These are phyloP conservation scores for Himalopsyche phryganea DNA, from an alignment of 1,140 invertebrate species.

Conservation along the genomic window DNA sequence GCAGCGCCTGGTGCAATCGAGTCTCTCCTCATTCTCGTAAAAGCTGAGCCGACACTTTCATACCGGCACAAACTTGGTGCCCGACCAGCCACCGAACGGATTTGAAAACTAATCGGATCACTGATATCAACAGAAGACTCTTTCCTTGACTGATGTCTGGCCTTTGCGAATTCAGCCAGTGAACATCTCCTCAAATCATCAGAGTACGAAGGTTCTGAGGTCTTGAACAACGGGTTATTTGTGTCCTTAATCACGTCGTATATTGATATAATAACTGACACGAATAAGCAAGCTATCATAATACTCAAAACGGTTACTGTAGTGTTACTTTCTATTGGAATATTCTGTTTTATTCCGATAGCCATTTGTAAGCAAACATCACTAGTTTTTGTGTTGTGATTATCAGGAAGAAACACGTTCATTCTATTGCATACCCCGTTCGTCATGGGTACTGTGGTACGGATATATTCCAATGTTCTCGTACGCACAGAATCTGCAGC, in stretches of 20 bases:
- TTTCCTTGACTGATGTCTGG: slow-evolving; percentile 26
- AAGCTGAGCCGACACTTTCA: slow-evolving; percentile 24
- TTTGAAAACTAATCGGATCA: background rate
- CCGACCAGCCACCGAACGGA: background rate
- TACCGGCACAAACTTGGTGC: slow-evolving; percentile 6
- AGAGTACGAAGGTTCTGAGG: background rate
- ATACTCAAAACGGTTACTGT: too few relatives aligned
- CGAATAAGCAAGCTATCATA: background rate
- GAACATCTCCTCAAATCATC: slow-evolving; percentile 16
- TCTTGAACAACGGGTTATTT: background rate
- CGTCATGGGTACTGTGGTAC: too few relatives aligned
- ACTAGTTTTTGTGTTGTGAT: too few relatives aligned
- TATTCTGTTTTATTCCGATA: too few relatives aligned
- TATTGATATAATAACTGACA: slow-evolving; percentile 15
- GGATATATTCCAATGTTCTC: too few relatives aligned
- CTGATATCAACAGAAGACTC: slow-evolving; percentile 7
- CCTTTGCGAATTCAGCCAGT: slow-evolving; percentile 28
- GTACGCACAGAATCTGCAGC: too few relatives aligned
- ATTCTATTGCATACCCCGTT: too few relatives aligned
- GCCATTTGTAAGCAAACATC: too few relatives aligned
- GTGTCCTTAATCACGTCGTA: slow-evolving; percentile 11
- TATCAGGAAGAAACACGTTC: too few relatives aligned
- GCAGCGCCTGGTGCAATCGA: background rate
- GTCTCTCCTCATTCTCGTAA: slow-evolving; percentile 26
- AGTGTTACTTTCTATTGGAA: too few relatives aligned